Evolutionary conservation across 1,140 invertebrate genomes (phyloP).

Genomic region (Dreissena polymorpha): DNA sequence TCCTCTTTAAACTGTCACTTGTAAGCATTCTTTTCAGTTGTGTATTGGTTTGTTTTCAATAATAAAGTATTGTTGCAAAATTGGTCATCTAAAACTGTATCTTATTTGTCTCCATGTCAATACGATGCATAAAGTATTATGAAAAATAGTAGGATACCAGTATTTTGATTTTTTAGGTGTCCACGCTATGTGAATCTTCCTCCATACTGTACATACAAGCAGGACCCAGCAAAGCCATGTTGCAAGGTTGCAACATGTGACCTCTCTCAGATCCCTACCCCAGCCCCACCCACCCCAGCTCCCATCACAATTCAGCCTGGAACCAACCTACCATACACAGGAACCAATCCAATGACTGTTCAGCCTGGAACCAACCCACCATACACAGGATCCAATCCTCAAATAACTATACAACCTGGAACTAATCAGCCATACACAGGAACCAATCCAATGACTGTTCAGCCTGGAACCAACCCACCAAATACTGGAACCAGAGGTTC

Average conservation of each 20-base stretch:
- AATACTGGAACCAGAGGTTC: slow-evolving; percentile 45
- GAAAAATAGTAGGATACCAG: background rate
- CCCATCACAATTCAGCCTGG: slow-evolving; percentile 18
- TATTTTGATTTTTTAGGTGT: slow-evolving; percentile 57
- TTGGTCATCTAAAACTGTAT: background rate
- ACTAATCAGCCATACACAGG: slow-evolving; percentile 17
- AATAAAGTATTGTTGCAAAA: background rate
- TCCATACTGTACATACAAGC: slow-evolving; percentile 59
- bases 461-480: slow-evolving; percentile 25
- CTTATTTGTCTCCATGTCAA: background rate
- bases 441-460: slow-evolving; percentile 3
- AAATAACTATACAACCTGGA: slow-evolving; percentile 34
- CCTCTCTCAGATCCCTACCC: slow-evolving; percentile 50
- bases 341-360: slow-evolving; percentile 18
- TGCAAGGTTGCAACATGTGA: slow-evolving; percentile 63
- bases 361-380: slow-evolving; percentile 23
- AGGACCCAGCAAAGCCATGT: slow-evolving; percentile 66
- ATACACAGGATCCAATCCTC: slow-evolving; percentile 49
- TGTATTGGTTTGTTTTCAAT: too few species aligned
- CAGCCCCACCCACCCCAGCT: slow-evolving; percentile 19
- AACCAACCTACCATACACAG: background rate
- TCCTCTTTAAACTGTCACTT: too few species aligned
- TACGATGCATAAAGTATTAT: background rate
- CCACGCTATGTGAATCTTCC: slow-evolving; percentile 64
- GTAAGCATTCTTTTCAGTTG: too few species aligned